These are phyloP conservation scores for Hetaerina americana DNA, from an alignment of 1,140 invertebrate genomes.

Conservation along the genomic window DNA sequence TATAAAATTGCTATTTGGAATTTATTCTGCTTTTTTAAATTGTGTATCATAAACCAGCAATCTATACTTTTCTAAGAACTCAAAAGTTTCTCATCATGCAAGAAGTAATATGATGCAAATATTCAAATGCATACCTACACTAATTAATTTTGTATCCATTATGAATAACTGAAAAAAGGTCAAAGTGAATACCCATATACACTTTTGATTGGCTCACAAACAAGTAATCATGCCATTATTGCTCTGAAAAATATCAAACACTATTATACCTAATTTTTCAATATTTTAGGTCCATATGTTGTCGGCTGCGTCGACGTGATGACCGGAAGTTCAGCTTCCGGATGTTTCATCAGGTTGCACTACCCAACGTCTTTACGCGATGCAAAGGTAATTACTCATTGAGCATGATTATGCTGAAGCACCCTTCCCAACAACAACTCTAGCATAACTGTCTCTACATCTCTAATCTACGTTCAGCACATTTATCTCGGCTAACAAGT, in stretches of 20 bases:
- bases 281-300: conserved; percentile 25
- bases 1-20: no score
- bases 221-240: not conserved
- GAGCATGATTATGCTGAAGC: no score
- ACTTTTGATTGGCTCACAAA: not conserved
- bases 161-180: not conserved
- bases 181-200: not conserved
- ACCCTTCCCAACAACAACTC: no score
- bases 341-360: conserved; percentile 29
- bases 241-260: not conserved
- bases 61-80: no score
- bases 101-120: not conserved
- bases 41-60: no score
- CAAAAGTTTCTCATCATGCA: no score
- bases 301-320: conserved; percentile 33
- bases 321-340: conserved; percentile 26
- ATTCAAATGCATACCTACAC: not conserved
- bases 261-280: not conserved
- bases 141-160: not conserved
- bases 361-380: conserved; percentile 27
- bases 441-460: no score
- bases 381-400: conserved; percentile 19
- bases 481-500: no score
- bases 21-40: no score
- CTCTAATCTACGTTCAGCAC: no score